Percentiles rank a stretch among this genome's conserved stretches.
Conservation (phyloP, 2,797 vertebrate species). For the Adrianichthys oophorus region DNA sequence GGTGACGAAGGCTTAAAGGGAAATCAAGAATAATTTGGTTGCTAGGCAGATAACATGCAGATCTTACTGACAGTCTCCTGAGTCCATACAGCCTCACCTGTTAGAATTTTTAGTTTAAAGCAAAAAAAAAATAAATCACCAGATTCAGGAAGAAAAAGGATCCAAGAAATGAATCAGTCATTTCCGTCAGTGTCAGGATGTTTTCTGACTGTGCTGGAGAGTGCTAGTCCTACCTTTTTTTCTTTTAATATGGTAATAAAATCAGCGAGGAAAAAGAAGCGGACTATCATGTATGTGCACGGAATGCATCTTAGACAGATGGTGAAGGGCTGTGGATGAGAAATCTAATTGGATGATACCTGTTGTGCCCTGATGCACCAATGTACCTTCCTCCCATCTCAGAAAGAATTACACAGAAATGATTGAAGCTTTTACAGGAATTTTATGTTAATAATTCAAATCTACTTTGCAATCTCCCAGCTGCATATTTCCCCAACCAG, state of each 20-base stretch:
- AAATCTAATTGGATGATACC: conserved; percentile 19
- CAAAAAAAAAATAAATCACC: too few relatives aligned
- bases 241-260: conserved; percentile 15
- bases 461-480: conserved; percentile 33
- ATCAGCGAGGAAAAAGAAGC: conserved; percentile 29
- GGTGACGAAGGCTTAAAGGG: too few relatives aligned
- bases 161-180: too few relatives aligned
- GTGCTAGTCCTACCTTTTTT: background rate
- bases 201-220: background rate
- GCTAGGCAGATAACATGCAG: too few relatives aligned
- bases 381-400: conserved; percentile 35
- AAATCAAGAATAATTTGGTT: too few relatives aligned
- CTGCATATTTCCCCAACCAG: conserved; percentile 36
- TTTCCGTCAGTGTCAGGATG: too few relatives aligned
- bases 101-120: too few relatives aligned
- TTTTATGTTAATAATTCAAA: conserved; percentile 55
- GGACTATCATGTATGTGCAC: background rate
- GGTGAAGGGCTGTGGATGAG: background rate
- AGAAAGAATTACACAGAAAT: conserved; percentile 48
- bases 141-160: too few relatives aligned
- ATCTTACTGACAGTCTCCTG: too few relatives aligned
- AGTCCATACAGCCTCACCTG: too few relatives aligned
- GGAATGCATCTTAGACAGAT: conserved; percentile 3
- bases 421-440: conserved; percentile 46
- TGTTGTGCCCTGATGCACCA: conserved; percentile 27